Base-by-base conservation (phyloP, 2,888 invertebrate genomes). In the Rotaria macrura region DNA sequence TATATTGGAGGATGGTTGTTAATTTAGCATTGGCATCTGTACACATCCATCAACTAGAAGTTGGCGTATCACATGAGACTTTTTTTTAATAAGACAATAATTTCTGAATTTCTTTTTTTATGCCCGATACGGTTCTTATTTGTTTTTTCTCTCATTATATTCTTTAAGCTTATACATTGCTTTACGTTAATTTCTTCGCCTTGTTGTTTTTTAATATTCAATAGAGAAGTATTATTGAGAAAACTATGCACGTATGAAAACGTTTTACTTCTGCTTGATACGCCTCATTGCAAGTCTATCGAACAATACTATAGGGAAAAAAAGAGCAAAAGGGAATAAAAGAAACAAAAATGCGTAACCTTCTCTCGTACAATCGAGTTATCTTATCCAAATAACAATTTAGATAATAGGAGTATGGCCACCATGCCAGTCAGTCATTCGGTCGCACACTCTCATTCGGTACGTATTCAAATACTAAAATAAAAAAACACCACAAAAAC, bases 331-430 rank as follows among this genome's bases (percentile, higher is more conserved):
- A 65, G 65, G 65, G 34, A 65, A 34, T 65, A 34, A 34, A 65
- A 65, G 65, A 65, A 65, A 65, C 65, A 65, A 65, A 65, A 65
- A 65, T 65, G 65, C 65, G 65, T 34, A 65, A 65, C 65, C 65
- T 65, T 65, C 65, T 65, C 65, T 65, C 65, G 65, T 65, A 65
- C 65, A 65, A 65, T 65, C 34, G 65, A 65, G 65, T 65, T 65
- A 65, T 65, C 65, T 65, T 65, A 65, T 65, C 65, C 65, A 65
- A 65, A 65, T 65, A 65, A 65, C 65, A 65, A 65, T 65, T 65
- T 65, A 65, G 65, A 65, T 65, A 65, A 65, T 65, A 65, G 38
- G 65, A 65, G 65, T 65, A 65, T 34, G 65, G 65, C 65, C 65
- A 25, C 65, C 65, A 34, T 65, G 65, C 65, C 65, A 65, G 65